Percentiles rank a stretch among this genome's conserved stretches.
These are phyloP conservation scores for Spilogale gracilis DNA, from an alignment of 2,113 vertebrate genomes.

Conservation along the genomic window DNA sequence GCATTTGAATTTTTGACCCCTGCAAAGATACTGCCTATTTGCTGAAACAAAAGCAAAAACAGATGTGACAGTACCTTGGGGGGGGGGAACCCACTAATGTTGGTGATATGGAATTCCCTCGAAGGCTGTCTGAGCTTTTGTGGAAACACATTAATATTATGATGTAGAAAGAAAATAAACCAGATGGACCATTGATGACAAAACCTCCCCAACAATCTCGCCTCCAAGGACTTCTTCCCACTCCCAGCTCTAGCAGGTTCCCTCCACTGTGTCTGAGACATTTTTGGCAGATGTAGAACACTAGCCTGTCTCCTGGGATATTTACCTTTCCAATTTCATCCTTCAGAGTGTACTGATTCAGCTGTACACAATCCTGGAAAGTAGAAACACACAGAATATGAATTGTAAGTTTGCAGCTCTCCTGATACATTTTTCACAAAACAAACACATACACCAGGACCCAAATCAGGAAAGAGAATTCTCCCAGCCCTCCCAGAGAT, in stretches of 20 bases:
- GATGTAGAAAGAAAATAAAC: not conserved
- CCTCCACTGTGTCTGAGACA: not conserved
- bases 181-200: not conserved
- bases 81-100: too few species aligned
- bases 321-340: constrained; percentile 99
- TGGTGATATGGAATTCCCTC: not conserved
- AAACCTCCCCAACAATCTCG: not conserved
- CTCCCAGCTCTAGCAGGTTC: fast-evolving
- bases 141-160: constrained; percentile 42
- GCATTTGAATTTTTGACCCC: not conserved
- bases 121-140: not conserved
- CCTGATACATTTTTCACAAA: not conserved
- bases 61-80: not conserved
- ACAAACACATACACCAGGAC: not conserved
- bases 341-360: constrained; percentile 99
- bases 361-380: constrained; percentile 96
- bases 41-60: not conserved
- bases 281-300: not conserved
- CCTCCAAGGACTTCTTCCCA: not conserved
- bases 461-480: not conserved
- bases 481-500: not conserved
- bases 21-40: not conserved
- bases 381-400: not conserved
- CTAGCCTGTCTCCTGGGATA: not conserved
- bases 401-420: not conserved